These are phyloP conservation scores for Dipodomys ordii DNA, from an alignment of 2,113 vertebrate species.

Conservation along the genomic window DNA sequence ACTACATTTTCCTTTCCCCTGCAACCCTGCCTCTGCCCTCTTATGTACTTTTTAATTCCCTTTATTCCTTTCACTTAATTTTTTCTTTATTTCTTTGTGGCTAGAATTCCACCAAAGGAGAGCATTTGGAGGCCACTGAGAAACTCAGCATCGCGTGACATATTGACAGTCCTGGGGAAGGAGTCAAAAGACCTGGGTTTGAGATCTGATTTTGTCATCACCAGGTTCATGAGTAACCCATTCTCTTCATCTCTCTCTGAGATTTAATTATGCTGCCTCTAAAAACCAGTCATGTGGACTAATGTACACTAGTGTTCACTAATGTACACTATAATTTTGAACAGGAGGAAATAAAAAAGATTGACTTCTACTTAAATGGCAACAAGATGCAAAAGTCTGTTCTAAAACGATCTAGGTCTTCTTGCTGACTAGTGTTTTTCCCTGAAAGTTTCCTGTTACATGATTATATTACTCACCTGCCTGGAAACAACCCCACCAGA, in stretches of 20 bases:
- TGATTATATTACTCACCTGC: background rate
- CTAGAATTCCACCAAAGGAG: background rate
- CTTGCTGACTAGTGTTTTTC: background rate
- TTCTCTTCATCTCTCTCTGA: background rate
- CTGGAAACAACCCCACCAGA: background rate
- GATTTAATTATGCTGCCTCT: conserved; percentile 1
- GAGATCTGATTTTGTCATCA: background rate
- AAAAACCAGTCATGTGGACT: background rate
- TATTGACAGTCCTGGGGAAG: background rate
- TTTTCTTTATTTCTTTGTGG: background rate
- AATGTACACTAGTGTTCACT: background rate
- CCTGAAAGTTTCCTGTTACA: background rate
- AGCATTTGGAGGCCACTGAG: background rate
- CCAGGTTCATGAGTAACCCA: background rate
- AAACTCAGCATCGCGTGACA: background rate
- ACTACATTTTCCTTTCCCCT: background rate
- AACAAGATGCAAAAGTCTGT: background rate
- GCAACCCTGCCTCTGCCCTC: background rate
- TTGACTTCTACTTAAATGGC: background rate
- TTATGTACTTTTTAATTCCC: background rate
- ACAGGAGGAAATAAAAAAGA: conserved; percentile 30
- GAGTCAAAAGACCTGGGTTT: background rate
- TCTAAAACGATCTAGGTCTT: background rate
- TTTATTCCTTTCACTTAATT: background rate
- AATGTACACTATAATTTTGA: background rate